Evolutionary conservation across 2,797 vertebrate genomes (phyloP), one percentile per base, ranked within the genome.

Genomic region (Rhynchonycteris naso): DNA sequence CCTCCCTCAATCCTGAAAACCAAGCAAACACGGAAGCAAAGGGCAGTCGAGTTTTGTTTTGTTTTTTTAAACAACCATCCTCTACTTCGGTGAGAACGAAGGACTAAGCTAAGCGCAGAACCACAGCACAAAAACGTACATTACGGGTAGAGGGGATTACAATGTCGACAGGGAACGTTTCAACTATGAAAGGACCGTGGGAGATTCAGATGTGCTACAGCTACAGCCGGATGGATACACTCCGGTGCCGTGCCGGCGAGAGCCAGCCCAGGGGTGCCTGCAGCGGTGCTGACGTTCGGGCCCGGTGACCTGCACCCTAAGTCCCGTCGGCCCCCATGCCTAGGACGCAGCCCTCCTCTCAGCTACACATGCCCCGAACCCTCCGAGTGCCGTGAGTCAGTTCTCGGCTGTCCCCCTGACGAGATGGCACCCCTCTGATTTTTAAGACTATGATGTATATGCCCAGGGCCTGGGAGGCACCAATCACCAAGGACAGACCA

Each of bases 271-370:
- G 10, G 26, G 82, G 13, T 33, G 5, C 56, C 54, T 2, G 50
- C 71, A 5, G 88, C 9, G 33, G 14, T 66, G 63, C 16, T 5
- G 16, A 11, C 7, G 4, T 4, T 2, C 2, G 19, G 78, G 56
- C 78, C 90, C 11, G 18, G 12, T 0, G 3, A 50, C 78, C 66
- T 7, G 21, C 59, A 1, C 9, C 0, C 0, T 12, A 33, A 47
- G 4, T 47, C 28, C 18, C 28, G 28, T 47, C 0, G 0, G 33
- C 6, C 30, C 63, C 56, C n/a, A 9, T 0, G 4, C 1, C 1
- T 2, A 16, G 61, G 19, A 22, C 13, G 72, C 74, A 0, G 38
- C n/a, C 52, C 19, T 22, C 63, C 80, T 12, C 38, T 5, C 16
- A 12, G 68, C 28, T 11, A 43, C 4, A 2, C 24, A n/a, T 4